Percentiles rank a stretch among this genome's conserved stretches.
phyloP scores from a whole-genome alignment of 2,797 vertebrate species.

The Amphiprion clarkii region DNA sequence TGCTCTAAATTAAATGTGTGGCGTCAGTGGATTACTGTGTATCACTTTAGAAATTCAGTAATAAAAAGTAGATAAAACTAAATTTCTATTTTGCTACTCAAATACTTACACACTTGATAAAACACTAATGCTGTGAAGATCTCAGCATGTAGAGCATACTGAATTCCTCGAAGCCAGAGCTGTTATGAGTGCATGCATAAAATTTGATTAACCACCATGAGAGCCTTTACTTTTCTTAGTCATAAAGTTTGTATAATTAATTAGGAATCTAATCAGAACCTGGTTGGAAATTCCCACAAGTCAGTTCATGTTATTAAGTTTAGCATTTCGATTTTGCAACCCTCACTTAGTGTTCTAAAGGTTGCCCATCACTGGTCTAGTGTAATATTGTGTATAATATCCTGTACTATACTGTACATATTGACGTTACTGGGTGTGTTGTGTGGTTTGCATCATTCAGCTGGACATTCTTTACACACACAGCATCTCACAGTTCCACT shows the following conservation, averaged over 20 bases:
- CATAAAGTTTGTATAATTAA: constrained; percentile 30
- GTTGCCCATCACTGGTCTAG: constrained; percentile 8
- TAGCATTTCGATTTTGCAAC: constrained; percentile 27
- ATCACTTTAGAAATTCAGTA: constrained; percentile 23
- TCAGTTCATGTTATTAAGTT: constrained; percentile 32
- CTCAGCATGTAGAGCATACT: neutral
- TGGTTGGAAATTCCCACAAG: constrained; percentile 26
- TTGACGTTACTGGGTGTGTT: constrained; percentile 53
- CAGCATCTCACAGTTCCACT: constrained; percentile 23
- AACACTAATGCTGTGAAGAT: neutral
- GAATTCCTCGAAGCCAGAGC: constrained; percentile 11
- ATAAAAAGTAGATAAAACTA: constrained; percentile 7
- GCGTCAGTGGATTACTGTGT: constrained; percentile 27
- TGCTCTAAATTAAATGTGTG: constrained; percentile 64
- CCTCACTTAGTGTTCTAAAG: constrained; percentile 19
- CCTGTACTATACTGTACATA: constrained; percentile 16
- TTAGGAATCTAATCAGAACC: constrained; percentile 28
- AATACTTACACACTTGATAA: neutral
- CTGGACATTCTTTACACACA: constrained; percentile 41
- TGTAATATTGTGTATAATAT: constrained; percentile 8
- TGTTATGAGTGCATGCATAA: neutral
- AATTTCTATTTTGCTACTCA: constrained; percentile 14
- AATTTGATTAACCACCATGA: constrained; percentile 20
- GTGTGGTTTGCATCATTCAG: constrained; percentile 53
- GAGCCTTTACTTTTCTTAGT: constrained; percentile 21